Evolutionary conservation across 2,113 vertebrate species (phyloP), one percentile per base, ranked within the genome.

Genomic region (Limnothrissa miodon): DNA sequence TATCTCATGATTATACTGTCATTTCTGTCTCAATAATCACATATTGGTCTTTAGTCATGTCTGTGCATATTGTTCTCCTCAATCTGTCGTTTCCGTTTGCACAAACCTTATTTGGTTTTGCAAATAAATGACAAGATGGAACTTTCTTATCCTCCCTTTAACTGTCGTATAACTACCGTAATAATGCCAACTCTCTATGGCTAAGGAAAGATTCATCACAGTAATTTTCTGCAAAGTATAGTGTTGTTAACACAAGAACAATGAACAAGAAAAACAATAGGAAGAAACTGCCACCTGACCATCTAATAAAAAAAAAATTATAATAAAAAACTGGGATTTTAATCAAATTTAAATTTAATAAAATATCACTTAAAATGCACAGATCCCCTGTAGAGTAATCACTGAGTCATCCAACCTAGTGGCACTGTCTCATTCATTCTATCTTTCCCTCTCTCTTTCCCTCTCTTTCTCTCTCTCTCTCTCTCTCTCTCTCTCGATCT

Each of bases 61-160:
- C 0, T 51, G 17, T 51, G 66, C n/a, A 81, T 82, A 79, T 62
- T 74, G 59, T 56, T 21, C 46, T 44, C 79, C 21, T 84, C 84
- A 88, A 81, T 82, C 66, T 87, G 33, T 21, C 7, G 1, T 74
- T 80, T 19, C 21, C 36, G 86, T 86, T 42, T 39, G 45, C 39
- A 70, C 79, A 56, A 0, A 56, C 51, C 51, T 56, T 21, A 23
- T 56, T 56, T 56, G 51, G 19, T 56, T 56, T 56, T 56, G 19
- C 51, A 23, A 6, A 23, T 56, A 56, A 56, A 56, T 23, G 4
- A 56, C 5, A 56, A 56, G 51, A 23, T 2, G 19, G 5, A 23
- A 23, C 4, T 23, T 56, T 6, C 4, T 6, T 56, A 15, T 13
- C 46, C 11, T 13, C 0, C 2, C 42, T 42, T 42, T 6, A 42